These are phyloP conservation scores for Anodontia alba DNA, from an alignment of 2,888 invertebrate genomes.

Conservation along the genomic window DNA sequence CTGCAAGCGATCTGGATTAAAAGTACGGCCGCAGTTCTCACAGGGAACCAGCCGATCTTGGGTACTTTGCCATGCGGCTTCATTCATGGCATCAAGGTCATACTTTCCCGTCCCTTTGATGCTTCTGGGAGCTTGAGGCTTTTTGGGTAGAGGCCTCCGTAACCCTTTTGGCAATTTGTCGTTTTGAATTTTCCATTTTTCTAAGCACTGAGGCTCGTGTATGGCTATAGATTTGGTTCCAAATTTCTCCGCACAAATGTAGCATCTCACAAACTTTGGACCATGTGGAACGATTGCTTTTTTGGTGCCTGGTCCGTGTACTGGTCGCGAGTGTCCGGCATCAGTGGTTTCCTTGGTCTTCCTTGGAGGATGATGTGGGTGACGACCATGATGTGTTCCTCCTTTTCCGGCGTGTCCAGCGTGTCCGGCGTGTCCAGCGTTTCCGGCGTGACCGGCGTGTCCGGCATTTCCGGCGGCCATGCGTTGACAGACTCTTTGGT, in stretches of 20 bases:
- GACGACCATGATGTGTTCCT: too few relatives aligned
- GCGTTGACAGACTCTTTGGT: conserved; percentile 86
- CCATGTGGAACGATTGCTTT: conserved; percentile 60
- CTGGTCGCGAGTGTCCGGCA: too few relatives aligned
- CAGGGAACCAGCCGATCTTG: conserved; percentile 88
- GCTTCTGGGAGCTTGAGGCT: conserved; percentile 85
- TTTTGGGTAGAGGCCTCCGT: conserved; percentile 87
- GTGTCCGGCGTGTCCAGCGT: too few relatives aligned
- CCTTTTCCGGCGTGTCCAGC: too few relatives aligned
- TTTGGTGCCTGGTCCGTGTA: too few relatives aligned
- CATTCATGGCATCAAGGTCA: conserved; percentile 86
- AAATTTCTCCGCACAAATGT: conserved; percentile 89
- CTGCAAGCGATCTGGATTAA: conserved; percentile 88
- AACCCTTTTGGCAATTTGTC: conserved; percentile 87
- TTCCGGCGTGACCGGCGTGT: too few relatives aligned
- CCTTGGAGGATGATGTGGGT: too few relatives aligned
- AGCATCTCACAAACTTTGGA: conserved; percentile 86
- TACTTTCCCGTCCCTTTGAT: conserved; percentile 67
- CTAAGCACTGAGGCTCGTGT: conserved; percentile 89
- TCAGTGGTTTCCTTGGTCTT: too few relatives aligned
- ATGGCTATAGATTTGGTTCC: conserved; percentile 88
- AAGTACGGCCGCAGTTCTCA: conserved; percentile 88
- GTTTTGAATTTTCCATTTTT: conserved; percentile 88
- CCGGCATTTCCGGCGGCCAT: too few relatives aligned
- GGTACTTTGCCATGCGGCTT: conserved; percentile 88